A percentile compares a stretch with the other conserved stretches of the same genome.
Conservation (phyloP, 2,888 invertebrate species). For the Drosophila macrospina region DNA sequence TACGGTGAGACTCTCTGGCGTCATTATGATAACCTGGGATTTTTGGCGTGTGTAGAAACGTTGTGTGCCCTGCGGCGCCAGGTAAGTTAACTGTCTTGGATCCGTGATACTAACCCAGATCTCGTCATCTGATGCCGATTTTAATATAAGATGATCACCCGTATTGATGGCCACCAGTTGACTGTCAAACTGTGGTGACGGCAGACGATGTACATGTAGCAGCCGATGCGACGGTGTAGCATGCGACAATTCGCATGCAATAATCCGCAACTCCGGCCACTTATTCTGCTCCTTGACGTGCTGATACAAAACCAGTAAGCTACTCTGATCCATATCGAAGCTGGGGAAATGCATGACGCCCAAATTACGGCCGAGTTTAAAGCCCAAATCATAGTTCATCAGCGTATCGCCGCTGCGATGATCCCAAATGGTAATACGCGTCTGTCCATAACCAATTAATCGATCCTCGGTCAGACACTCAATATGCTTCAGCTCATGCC, state of each 20-base stretch:
- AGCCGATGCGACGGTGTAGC: conserved; percentile 80
- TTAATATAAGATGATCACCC: conserved; percentile 81
- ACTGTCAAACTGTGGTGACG: conserved; percentile 74
- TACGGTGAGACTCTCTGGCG: conserved; percentile 70
- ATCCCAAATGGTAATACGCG: conserved; percentile 84
- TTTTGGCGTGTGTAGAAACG: conserved; percentile 81
- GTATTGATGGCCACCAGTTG: conserved; percentile 74
- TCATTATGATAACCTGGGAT: conserved; percentile 80
- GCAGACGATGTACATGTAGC: conserved; percentile 74
- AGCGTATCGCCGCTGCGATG: conserved; percentile 84
- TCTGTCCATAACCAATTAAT: conserved; percentile 83
- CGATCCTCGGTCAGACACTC: conserved; percentile 84
- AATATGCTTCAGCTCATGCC: conserved; percentile 80
- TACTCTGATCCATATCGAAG: conserved; percentile 81
- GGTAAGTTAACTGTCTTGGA: conserved; percentile 75
- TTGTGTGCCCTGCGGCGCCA: conserved; percentile 63
- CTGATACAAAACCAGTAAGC: conserved; percentile 77
- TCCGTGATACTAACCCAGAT: conserved; percentile 82
- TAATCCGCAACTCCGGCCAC: conserved; percentile 72
- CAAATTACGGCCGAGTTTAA: conserved; percentile 80
- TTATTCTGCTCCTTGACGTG: conserved; percentile 45
- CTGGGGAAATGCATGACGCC: conserved; percentile 82
- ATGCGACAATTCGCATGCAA: conserved; percentile 83
- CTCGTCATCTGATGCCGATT: conserved; percentile 74
- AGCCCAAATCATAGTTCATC: conserved; percentile 83